phyloP scores from a whole-genome alignment of 2,888 invertebrate genomes.

The Perdita meconis region DNA sequence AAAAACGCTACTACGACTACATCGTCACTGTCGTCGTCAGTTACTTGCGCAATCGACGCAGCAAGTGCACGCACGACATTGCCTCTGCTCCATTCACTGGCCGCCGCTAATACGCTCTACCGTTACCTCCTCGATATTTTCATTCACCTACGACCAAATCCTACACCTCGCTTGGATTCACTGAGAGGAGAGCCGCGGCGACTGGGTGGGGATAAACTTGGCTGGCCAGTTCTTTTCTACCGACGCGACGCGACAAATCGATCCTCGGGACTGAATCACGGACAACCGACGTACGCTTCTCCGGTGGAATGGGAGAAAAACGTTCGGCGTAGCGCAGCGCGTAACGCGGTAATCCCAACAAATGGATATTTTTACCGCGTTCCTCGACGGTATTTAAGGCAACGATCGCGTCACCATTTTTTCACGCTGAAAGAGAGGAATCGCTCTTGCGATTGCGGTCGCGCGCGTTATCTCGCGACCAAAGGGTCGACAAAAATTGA shows the following conservation, averaged over 20 bases:
- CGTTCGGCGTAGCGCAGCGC: not conserved
- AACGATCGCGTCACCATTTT: conserved; percentile 18
- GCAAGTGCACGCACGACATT: conserved; percentile 35
- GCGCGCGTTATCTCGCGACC: too few species aligned
- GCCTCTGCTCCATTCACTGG: conserved; percentile 55
- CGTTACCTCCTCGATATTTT: conserved; percentile 40
- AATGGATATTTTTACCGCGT: conserved; percentile 17
- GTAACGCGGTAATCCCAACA: not conserved
- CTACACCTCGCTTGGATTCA: conserved; percentile 8
- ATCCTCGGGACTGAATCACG: not conserved
- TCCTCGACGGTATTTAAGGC: conserved; percentile 8
- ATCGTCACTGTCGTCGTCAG: too few species aligned
- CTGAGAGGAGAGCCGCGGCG: not conserved
- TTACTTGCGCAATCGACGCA: conserved; percentile 43
- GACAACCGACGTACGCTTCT: too few species aligned
- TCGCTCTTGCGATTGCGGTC: conserved; percentile 5
- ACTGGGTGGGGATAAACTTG: conserved; percentile 2
- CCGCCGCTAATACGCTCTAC: conserved; percentile 42
- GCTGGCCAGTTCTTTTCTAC: not conserved
- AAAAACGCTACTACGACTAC: conserved; percentile 13
- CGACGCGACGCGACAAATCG: not conserved
- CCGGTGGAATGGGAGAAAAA: too few species aligned
- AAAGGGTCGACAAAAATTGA: too few species aligned
- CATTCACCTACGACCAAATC: conserved; percentile 53
- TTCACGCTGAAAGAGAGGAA: conserved; percentile 21